A percentile compares a stretch with the other conserved stretches of the same genome.
Evolutionary conservation across 2,888 invertebrate genomes (phyloP).

Genomic region (Temnothorax ravouxi): DNA sequence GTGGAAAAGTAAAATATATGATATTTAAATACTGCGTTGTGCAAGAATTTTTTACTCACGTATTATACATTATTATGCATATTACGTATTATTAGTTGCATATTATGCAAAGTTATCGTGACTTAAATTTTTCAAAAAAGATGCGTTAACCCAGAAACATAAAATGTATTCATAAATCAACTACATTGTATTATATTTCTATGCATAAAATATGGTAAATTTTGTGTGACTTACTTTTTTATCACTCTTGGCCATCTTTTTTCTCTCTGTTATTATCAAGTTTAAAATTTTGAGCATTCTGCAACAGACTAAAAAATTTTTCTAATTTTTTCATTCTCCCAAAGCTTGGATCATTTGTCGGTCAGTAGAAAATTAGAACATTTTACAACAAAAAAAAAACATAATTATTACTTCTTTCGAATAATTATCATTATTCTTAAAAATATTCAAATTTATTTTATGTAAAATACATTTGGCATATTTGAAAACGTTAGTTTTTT

Average conservation of each 20-base stretch:
- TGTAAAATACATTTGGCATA: not conserved
- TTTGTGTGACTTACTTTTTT: not conserved
- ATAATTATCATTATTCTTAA: not conserved
- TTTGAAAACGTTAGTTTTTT: slow-evolving; percentile 11
- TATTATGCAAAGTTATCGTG: slow-evolving; percentile 1
- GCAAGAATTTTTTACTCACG: not conserved
- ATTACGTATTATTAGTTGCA: slow-evolving; percentile 7
- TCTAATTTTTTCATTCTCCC: not conserved
- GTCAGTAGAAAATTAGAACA: slow-evolving; percentile 9
- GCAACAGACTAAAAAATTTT: not conserved
- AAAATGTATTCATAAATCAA: slow-evolving; percentile 3
- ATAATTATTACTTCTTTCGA: not conserved
- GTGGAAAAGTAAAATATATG: not conserved
- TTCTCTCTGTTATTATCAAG: slow-evolving; percentile 10
- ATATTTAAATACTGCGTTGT: slow-evolving; percentile 7
- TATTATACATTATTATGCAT: not conserved
- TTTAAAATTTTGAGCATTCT: not conserved
- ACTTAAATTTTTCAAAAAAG: slow-evolving; percentile 1
- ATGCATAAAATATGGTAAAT: not conserved
- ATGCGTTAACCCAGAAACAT: not conserved
- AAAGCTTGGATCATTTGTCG: not conserved
- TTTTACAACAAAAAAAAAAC: not conserved
- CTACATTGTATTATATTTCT: not conserved
- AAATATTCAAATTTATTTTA: not conserved
- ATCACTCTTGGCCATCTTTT: not conserved